These are phyloP conservation scores for Ascidia mentula DNA, from an alignment of 23 tunicate species.

Conservation along the genomic window DNA sequence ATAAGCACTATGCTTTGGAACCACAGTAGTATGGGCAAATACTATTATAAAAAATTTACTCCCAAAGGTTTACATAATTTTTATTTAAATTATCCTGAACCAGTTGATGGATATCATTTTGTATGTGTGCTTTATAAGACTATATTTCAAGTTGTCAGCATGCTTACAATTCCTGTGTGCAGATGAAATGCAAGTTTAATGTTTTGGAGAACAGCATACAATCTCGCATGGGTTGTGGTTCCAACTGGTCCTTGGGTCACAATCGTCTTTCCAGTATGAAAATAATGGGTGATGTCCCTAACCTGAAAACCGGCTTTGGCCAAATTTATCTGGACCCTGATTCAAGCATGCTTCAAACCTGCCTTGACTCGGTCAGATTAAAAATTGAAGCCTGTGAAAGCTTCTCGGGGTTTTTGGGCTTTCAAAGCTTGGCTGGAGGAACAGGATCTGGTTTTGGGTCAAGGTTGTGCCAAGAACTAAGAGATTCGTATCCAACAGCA, in stretches of 20 bases:
- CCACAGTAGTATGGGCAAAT: no score
- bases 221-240: constrained; percentile 76
- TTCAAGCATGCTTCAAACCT: constrained; percentile 45
- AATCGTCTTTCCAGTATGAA: constrained; percentile 31
- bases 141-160: no score
- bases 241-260: constrained; percentile 86
- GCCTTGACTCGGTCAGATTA: constrained; percentile 55
- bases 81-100: no score
- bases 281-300: constrained; percentile 43
- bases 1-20: no score
- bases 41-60: no score
- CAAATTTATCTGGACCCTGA: constrained; percentile 45
- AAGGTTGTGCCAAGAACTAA: constrained; percentile 49
- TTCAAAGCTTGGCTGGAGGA: constrained; percentile 83
- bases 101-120: no score
- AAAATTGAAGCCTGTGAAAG: constrained; percentile 79
- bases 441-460: constrained; percentile 94
- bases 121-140: no score
- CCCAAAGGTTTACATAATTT: no score
- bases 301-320: constrained; percentile 31
- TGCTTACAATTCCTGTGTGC: no score
- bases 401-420: constrained; percentile 77
- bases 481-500: constrained; percentile 83
- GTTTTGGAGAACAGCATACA: constrained; percentile 42
- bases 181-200: constrained; percentile 12